Percentiles rank a stretch among this genome's conserved stretches.
Evolutionary conservation across 2,113 vertebrate genomes (phyloP).

Genomic region (Pavo muticus): DNA sequence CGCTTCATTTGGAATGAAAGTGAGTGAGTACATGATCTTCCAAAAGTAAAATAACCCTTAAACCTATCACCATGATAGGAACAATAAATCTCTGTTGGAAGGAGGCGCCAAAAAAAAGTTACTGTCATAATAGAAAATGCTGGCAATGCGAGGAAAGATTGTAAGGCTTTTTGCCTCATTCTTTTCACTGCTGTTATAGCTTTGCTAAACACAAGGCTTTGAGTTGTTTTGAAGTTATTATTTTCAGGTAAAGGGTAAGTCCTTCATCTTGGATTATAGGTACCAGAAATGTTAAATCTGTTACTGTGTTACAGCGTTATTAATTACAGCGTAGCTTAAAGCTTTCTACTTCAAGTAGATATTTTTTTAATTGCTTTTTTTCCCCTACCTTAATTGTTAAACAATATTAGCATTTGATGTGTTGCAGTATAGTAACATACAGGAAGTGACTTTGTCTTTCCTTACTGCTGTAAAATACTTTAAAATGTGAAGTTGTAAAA

Average conservation of each 20-base stretch:
- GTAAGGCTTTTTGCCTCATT: background rate
- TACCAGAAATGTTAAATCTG: background rate
- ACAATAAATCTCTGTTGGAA: background rate
- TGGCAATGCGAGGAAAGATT: background rate
- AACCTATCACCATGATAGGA: background rate
- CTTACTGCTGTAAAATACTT: background rate
- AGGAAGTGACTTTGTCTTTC: background rate
- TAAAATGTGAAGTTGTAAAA: background rate
- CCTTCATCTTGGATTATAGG: background rate
- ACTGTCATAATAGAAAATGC: accelerated
- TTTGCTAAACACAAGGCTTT: background rate
- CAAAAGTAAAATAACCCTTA: background rate
- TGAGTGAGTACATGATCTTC: background rate
- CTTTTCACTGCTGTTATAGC: background rate
- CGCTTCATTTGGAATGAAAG: background rate
- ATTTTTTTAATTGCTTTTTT: background rate
- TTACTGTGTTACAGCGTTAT: background rate
- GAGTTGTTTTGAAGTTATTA: background rate
- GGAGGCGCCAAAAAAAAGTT: background rate
- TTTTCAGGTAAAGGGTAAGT: background rate
- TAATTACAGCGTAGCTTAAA: background rate
- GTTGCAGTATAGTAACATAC: background rate
- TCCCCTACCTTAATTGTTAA: background rate
- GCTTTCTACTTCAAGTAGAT: background rate
- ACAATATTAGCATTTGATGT: background rate